These are phyloP conservation scores for Prolemur simus DNA, from an alignment of 2,113 vertebrate genomes.

Conservation along the genomic window DNA sequence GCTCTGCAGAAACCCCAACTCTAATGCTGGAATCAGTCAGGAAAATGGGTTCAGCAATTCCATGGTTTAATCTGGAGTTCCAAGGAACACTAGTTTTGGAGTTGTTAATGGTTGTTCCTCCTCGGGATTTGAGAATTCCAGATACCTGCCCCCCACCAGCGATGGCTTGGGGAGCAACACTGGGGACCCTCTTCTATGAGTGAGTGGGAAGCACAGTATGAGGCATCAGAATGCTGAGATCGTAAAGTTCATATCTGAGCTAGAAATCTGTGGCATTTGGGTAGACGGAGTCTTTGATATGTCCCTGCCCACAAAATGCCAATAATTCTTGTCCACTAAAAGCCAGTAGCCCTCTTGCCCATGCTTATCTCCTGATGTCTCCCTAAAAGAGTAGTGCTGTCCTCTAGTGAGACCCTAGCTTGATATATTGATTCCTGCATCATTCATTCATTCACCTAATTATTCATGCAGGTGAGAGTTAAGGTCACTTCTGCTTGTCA, in stretches of 20 bases:
- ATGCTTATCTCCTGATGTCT: not conserved
- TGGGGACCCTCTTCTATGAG: not conserved
- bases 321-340: not conserved
- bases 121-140: not conserved
- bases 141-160: fast-evolving
- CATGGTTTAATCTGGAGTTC: not conserved
- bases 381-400: not conserved
- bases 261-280: not conserved
- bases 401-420: not conserved
- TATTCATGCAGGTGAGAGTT: not conserved
- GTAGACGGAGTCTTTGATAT: not conserved
- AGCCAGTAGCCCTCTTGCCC: not conserved
- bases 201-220: not conserved
- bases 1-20: not conserved
- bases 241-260: not conserved
- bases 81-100: not conserved
- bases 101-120: not conserved
- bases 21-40: not conserved
- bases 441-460: not conserved
- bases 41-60: not conserved
- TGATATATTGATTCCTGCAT: not conserved
- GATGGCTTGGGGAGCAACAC: not conserved
- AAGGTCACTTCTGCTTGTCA: not conserved
- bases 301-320: not conserved
- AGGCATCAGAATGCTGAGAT: not conserved